Conservation (phyloP, 2,113 vertebrate genomes). For the Bubo scandiacus region DNA sequence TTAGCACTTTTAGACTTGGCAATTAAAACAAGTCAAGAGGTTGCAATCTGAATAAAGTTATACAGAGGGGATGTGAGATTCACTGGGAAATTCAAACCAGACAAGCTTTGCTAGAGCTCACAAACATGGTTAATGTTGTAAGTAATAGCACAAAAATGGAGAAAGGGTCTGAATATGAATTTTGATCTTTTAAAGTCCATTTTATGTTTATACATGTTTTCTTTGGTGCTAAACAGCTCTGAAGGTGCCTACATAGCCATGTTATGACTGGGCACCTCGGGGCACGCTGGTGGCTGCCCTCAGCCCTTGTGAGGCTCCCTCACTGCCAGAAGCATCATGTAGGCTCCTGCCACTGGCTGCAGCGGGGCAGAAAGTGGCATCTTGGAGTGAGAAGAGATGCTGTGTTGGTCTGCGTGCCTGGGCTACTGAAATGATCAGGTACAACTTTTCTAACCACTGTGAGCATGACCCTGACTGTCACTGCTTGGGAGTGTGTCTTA, state of each 20-base stretch:
- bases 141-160: not conserved
- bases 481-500: not conserved
- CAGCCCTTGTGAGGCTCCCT: not conserved
- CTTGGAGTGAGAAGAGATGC: not conserved
- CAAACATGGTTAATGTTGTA: not conserved
- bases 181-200: not conserved
- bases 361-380: rapidly evolving
- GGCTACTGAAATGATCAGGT: not conserved
- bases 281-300: rapidly evolving
- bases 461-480: not conserved
- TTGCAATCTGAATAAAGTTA: not conserved
- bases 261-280: rapidly evolving
- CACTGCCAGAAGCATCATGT: rapidly evolving
- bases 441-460: not conserved
- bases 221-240: not conserved
- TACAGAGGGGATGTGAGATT: not conserved
- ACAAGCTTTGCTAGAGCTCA: not conserved
- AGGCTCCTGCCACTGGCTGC: not conserved
- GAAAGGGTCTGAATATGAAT: not conserved
- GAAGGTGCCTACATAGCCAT: not conserved
- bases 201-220: not conserved
- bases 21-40: not conserved
- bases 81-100: not conserved
- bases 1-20: not conserved
- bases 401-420: not conserved